These are phyloP conservation scores for Tetragonula carbonaria DNA, from an alignment of 2,888 invertebrate species.

Conservation along the genomic window DNA sequence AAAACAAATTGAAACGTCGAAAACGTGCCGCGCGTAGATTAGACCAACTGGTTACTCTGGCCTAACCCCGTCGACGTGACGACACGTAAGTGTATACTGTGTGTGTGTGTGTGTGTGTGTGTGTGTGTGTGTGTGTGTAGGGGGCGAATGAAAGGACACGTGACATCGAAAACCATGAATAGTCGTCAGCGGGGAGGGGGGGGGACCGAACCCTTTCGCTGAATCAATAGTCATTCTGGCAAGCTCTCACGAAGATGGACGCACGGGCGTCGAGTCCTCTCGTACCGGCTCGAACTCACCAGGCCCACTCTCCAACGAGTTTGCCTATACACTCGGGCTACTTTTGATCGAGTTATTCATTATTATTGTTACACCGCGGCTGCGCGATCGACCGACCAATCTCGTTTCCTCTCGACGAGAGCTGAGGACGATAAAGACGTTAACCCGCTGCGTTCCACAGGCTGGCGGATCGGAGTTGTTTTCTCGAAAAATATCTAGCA, in stretches of 20 bases:
- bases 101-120: neutral
- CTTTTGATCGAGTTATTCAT: conserved; percentile 56
- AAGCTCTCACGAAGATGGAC: conserved; percentile 61
- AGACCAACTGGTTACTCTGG: conserved; percentile 71
- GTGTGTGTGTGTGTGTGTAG: conserved; percentile 3
- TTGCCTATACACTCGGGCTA: conserved; percentile 50
- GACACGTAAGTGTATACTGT: neutral
- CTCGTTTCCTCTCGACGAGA: conserved; percentile 3
- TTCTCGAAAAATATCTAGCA: neutral
- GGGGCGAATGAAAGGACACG: conserved; percentile 77
- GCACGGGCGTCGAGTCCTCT: conserved; percentile 18
- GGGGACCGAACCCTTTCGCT: conserved; percentile 68
- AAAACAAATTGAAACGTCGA: conserved; percentile 73
- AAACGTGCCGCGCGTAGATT: conserved; percentile 73
- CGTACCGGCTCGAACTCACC: conserved; percentile 5
- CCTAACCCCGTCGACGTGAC: neutral
- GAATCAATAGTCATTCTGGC: conserved; percentile 76
- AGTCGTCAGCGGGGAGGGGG: conserved; percentile 62
- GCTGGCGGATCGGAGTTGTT: neutral
- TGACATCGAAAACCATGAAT: conserved; percentile 79
- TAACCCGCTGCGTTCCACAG: neutral
- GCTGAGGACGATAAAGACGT: conserved; percentile 1
- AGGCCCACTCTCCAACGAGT: conserved; percentile 38
- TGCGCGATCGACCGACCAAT: conserved; percentile 17
- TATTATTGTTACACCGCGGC: conserved; percentile 49